Evolutionary conservation across 1,140 invertebrate genomes (phyloP), one percentile per base, ranked within the genome.

Genomic region (Phenacoccus solenopsis): DNA sequence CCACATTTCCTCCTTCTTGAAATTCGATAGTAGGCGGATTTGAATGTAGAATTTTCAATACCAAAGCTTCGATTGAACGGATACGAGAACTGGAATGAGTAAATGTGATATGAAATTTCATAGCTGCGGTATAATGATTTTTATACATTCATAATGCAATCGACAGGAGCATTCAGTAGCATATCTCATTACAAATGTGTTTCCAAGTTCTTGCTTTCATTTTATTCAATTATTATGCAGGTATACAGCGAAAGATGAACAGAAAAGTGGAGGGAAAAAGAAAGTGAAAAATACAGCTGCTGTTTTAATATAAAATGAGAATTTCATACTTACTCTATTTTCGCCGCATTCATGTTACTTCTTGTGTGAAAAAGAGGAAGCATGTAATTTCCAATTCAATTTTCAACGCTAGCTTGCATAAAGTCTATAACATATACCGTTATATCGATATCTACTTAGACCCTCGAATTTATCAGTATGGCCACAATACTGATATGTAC

Each of bases 301-400:
- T n/a, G n/a, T 64, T 25, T 22, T 1, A 64, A 20, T 25, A 10
- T 64, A 27, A 64, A 64, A 64, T 49, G 13, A 24, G 20, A 64
- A 16, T 64, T 22, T 27, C 22, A 27, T 25, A 64, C 59, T 64
- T 64, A 64, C 59, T 64, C 21, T 64, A 16, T 64, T 64, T 64
- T 64, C 22, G 4, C 25, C 59, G 59, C 13, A 16, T 64, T 27
- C 59, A 64, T 64, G 38, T 49, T n/a, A n/a, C 13, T 3, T 49
- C 38, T 49, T 49, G 38, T n/a, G 38, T 49, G 16, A n/a, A n/a
- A 49, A 49, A 16, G n/a, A n/a, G n/a, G n/a, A n/a, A n/a, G n/a
- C n/a, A n/a, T n/a, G n/a, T n/a, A n/a, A n/a, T n/a, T n/a, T n/a
- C n/a, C n/a, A n/a, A n/a, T n/a, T n/a, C n/a, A n/a, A n/a, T n/a